Base-by-base conservation (phyloP, 2,797 vertebrate genomes). In the Paedocypris micromegethes region DNA sequence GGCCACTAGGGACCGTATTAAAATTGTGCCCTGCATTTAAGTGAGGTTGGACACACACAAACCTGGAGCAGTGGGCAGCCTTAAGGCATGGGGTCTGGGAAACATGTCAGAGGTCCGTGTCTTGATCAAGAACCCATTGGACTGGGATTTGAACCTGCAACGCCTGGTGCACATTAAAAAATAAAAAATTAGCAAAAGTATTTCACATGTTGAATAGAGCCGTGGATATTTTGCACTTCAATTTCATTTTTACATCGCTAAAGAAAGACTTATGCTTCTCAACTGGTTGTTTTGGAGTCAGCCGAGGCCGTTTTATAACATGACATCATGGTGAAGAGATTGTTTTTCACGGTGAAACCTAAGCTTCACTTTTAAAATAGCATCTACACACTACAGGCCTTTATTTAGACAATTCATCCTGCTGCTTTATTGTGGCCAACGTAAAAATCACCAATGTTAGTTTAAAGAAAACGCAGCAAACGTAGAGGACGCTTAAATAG, bases 291-390 rank as follows among this genome's bases (percentile, higher is more conserved):
- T 63, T 79, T 70, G 63, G 58, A 73, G 66, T 50, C 79, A 75
- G 69, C 38, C 62, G 64, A 65, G 68, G 73, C 75, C 49, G 3
- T 47, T 64, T 7, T 55, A 63, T 68, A 64, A 58, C 62, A 78
- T 82, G 74, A 83, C 78, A 69, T 87, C 83, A 82, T 73, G 70
- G 67, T 39, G 50, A 68, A 79, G 72, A 76, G 78, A 82, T 80
- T 83, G 81, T 86, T 84, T 83, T 81, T 73, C 40, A n/a, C 76
- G 72, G 69, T 82, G 85, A 72, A 79, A 84, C 86, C 81, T 86
- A 76, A 57, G 68, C 68, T 65, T 41, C 7, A 58, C 70, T 72
- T 64, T 77, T 71, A 73, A 82, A 88, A 87, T 85, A 86, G 82
- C 70, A 5, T 72, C 69, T 72, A 73, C 9, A 54, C 77, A 70